Evolutionary conservation across 2,888 invertebrate species (phyloP).

Genomic region (Agonopterix alstromeriana): DNA sequence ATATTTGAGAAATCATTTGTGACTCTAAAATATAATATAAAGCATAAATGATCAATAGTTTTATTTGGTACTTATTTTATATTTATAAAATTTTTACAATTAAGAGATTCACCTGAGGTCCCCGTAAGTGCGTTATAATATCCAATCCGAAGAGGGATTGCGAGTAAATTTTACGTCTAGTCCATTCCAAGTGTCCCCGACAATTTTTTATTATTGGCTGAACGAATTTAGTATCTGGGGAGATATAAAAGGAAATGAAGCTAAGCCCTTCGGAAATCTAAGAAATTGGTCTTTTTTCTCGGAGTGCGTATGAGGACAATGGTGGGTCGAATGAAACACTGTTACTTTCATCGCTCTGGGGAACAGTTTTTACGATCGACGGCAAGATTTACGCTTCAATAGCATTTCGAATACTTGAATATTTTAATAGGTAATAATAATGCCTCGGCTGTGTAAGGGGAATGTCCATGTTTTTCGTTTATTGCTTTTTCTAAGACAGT

Average conservation of each 20-base stretch:
- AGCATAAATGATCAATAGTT: too few relatives aligned
- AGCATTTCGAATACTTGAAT: conserved; percentile 51
- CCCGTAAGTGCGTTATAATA: conserved; percentile 47
- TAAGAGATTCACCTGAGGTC: conserved; percentile 2
- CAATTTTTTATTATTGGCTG: conserved; percentile 73
- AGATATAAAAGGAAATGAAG: conserved; percentile 76
- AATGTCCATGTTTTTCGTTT: too few relatives aligned
- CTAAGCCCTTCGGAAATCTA: conserved; percentile 76
- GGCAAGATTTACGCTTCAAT: conserved; percentile 60
- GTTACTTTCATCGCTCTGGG: conserved; percentile 52
- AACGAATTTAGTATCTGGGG: conserved; percentile 75
- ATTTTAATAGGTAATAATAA: conserved; percentile 45
- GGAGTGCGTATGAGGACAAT: conserved; percentile 69
- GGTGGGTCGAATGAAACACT: conserved; percentile 61
- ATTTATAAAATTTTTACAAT: too few relatives aligned
- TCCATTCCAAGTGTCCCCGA: conserved; percentile 61
- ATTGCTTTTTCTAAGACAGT: too few relatives aligned
- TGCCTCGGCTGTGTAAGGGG: not conserved
- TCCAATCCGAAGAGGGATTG: conserved; percentile 49
- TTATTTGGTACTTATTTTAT: too few relatives aligned
- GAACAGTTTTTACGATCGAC: conserved; percentile 67
- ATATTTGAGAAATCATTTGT: too few relatives aligned
- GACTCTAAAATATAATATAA: too few relatives aligned
- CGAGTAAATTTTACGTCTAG: conserved; percentile 60
- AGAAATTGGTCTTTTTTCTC: conserved; percentile 70